Conservation (phyloP, 2,888 invertebrate genomes). For the Bedellia somnulentella region DNA sequence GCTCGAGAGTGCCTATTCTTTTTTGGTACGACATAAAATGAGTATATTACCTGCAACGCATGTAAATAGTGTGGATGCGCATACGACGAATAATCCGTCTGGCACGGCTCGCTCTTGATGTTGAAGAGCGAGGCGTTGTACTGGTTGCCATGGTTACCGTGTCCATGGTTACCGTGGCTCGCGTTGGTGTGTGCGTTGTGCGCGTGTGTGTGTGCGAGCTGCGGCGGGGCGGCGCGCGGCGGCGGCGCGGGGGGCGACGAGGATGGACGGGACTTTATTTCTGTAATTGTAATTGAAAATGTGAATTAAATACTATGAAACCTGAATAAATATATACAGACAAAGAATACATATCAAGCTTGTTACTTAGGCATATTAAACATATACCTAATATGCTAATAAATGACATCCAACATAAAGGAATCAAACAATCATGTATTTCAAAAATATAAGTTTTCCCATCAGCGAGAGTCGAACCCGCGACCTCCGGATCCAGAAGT, state of each 20-base stretch:
- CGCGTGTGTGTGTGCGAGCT: constrained; percentile 10
- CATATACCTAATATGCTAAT: too few relatives aligned
- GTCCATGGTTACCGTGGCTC: too few relatives aligned
- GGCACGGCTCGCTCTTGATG: constrained; percentile 46
- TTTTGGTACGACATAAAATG: not conserved
- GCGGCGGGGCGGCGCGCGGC: constrained; percentile 14
- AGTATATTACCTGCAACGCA: constrained; percentile 38
- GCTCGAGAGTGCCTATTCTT: constrained; percentile 1
- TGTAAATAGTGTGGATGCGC: constrained; percentile 60
- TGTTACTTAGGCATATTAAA: too few relatives aligned
- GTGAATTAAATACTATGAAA: constrained; percentile 9
- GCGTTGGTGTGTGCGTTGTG: constrained; percentile 49
- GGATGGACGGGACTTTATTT: too few relatives aligned
- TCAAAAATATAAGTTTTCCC: too few relatives aligned
- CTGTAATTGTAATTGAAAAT: too few relatives aligned
- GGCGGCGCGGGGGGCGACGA: not conserved
- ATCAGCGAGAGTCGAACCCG: too few relatives aligned
- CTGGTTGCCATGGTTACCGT: constrained; percentile 28
- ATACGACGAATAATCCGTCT: constrained; percentile 30
- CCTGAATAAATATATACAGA: constrained; percentile 13
- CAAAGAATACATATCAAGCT: too few relatives aligned
- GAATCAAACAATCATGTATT: too few relatives aligned
- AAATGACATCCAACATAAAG: too few relatives aligned
- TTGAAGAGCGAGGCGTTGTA: constrained; percentile 27
- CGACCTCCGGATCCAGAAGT: too few relatives aligned